Base-by-base conservation (phyloP, 35 echinoderm and acorn worm species). In the Amphiura filiformis region DNA sequence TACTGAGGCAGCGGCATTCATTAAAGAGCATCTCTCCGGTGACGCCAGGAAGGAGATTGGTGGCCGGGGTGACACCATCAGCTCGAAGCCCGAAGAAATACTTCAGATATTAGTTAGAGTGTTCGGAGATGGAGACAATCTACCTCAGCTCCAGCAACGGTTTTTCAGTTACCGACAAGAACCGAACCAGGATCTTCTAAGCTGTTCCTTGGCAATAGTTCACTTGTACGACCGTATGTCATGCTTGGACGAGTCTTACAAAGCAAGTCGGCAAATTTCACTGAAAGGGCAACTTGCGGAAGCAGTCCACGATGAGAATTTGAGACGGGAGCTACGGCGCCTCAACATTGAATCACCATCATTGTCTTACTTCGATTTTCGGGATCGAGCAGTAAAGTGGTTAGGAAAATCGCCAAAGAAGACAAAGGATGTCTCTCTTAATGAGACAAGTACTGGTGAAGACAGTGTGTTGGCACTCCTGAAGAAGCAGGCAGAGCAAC, bases 101-200 rank as follows among this genome's bases (percentile, higher is more conserved):
- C 47, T 90, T 28, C 14, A 83, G 13, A 49, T 82, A 35, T 78
- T 94, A 0, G 15, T 31, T 11, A 86, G 56, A 37, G 91, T 93
- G 4, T 93, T 89, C 82, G 93, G 93, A 1, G 93, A 91, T 76
- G 85, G 84, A 26, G 84, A 84, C 20, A 84, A 18, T 1, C 41
- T 91, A 30, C 76, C 89, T 0, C 89, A 83, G 26, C 37, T 95
- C 1, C 89, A 95, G 57, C 89, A 91, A 38, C 80, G 61, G n/a
- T 94, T 94, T 40, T 94, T 81, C 39, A 38, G 56, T 14, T 86
- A 94, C 38, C 1, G 12, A 30, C 85, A 90, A 56, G 1, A 13
- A 26, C 35, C 52, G 14, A 31, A 14, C 0, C 79, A 93, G 81
- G 86, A 93, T 35, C 38, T 88, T 22, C 12, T 83, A 20, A 18